Evolutionary conservation across 2,888 invertebrate species (phyloP), one percentile per base, ranked within the genome.

Genomic region (Patella depressa): DNA sequence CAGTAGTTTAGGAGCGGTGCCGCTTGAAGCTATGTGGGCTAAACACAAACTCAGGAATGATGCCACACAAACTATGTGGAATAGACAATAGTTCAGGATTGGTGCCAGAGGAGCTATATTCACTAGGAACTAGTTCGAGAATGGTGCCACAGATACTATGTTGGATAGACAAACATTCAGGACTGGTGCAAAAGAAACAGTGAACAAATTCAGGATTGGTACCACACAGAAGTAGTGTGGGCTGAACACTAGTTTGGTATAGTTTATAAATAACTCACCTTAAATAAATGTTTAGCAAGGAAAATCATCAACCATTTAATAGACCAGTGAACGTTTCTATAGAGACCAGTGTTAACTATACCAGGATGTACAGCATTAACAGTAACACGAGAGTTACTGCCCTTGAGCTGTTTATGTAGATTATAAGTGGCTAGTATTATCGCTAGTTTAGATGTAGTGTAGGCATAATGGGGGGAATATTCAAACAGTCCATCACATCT

Each of bases 291-390:
- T 24, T 54, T 75, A 2, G 79, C 82, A 17, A 84, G 73, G 34
- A 83, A 34, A 12, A 79, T 77, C 73, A 86, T 55, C 2, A 82
- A 19, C 82, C 82, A 81, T 53, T 75, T 74, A 17, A 83, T 70
- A 7, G 75, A 72, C 81, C 81, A 76, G 74, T 80, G 81, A 11
- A 84, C 73, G 72, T 85, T 75, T 53, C 77, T 72, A 72, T 85
- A 86, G 29, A 88, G 79, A 3, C 73, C 74, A 1, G 87, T 81
- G 70, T 83, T 79, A 17, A 88, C 87, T 3, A 88, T 79, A 0
- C 88, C 88, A 14, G 88, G 88, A 72, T 88, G 87, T 12, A 88
- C 74, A 53, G 81, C 79, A 79, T 85, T 86, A 24, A 85, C 85
- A 19, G 86, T 83, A 11, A 88, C 85, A 24, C 72, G 79, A 5